Conservation (phyloP, 2,113 vertebrate species). For the Chiloscyllium plagiosum region DNA sequence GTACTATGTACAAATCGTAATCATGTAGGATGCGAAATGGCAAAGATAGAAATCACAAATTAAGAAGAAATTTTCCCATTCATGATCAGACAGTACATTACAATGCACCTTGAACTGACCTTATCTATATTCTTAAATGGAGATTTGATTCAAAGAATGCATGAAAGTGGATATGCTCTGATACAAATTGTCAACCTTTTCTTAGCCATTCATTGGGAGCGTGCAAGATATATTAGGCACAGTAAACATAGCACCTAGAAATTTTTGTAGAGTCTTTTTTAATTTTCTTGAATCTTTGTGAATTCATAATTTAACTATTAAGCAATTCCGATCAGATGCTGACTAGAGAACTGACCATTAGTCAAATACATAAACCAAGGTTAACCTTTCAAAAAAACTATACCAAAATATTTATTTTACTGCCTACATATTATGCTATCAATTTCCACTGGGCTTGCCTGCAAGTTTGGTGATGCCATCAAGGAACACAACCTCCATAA, state of each 20-base stretch:
- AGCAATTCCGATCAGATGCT: not conserved
- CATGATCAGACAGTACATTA: not conserved
- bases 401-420: not conserved
- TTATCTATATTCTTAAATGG: not conserved
- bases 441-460: not conserved
- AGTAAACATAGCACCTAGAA: not conserved
- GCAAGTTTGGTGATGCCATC: not conserved
- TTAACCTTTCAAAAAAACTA: not conserved
- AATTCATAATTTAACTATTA: not conserved
- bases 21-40: too few relatives aligned
- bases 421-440: not conserved
- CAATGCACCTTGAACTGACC: not conserved
- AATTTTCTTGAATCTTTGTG: not conserved
- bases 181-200: not conserved
- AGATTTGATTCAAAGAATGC: not conserved
- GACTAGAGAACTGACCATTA: not conserved
- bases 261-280: not conserved
- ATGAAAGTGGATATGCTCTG: not conserved
- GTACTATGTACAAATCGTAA: too few relatives aligned
- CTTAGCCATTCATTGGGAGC: not conserved
- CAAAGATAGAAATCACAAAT: not conserved
- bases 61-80: not conserved
- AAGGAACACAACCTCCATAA: not conserved
- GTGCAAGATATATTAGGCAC: not conserved
- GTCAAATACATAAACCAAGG: not conserved